Evolutionary conservation across 1,140 invertebrate species (phyloP), one percentile per base, ranked within the genome.

Genomic region (Samia ricini): DNA sequence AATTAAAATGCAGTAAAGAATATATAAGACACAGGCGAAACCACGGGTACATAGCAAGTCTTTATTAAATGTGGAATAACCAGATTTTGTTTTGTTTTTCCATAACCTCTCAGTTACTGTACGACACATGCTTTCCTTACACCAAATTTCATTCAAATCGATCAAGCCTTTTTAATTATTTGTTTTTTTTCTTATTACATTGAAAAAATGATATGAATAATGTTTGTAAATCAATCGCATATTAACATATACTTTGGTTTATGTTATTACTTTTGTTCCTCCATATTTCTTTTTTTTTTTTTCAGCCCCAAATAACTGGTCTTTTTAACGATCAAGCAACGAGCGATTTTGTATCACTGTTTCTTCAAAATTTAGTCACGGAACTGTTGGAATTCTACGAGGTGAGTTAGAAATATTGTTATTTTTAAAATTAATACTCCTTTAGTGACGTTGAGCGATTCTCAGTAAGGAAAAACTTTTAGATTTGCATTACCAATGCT

Each of bases 251-350:
- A 42, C n/a, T n/a, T n/a, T n/a, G n/a, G n/a, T n/a, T n/a, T n/a
- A n/a, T 36, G 33, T 7, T 36, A 15, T 36, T 7, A 36, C 15
- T 36, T 36, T 51, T 51, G 49, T 51, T 19, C 49, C 1, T n/a
- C 49, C 19, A 8, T 52, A 52, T 26, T 29, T 12, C 22, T 2
- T 52, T 0, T 52, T 56, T 24, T 15, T 55, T 48, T 52, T 73
- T 76, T 59, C 63, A 78, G 76, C 59, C 74, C 7, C 26, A 74
- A 54, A 69, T 78, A 24, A 76, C 59, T 15, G 74, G 74, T 4
- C 18, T 78, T 22, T 74, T 76, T 48, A 57, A 64, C 18, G 60
- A 74, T 21, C 26, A 60, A 7, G 55, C 19, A 20, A 36, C 66
- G 19, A 68, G 66, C 15, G 61, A 60, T 2, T 74, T 76, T 50